Evolutionary conservation across 1,140 invertebrate species (phyloP).

Genomic region (Calycopis cecrops): DNA sequence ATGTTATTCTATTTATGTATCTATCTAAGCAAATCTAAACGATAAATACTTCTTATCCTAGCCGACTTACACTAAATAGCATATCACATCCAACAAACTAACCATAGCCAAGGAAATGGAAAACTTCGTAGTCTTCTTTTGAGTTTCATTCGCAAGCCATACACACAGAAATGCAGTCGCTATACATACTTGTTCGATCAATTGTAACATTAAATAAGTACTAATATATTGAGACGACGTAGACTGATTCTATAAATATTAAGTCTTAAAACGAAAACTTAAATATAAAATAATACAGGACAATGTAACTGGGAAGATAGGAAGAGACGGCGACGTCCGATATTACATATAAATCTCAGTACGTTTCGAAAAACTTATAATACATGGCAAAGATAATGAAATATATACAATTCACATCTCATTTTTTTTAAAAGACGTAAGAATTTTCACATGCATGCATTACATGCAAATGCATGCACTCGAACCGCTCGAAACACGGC

Average conservation of each 20-base stretch:
- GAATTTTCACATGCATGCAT: no score
- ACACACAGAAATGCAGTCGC: background rate
- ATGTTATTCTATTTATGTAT: conserved; percentile 47
- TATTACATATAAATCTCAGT: conserved; percentile 5
- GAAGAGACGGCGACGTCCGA: conserved; percentile 28
- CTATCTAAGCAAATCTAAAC: conserved; percentile 62
- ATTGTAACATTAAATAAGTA: conserved; percentile 6
- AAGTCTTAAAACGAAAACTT: conserved; percentile 5
- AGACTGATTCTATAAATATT: background rate
- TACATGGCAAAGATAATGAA: conserved; percentile 22
- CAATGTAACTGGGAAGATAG: background rate
- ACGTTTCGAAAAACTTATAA: conserved; percentile 1
- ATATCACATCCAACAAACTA: conserved; percentile 63
- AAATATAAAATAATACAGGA: conserved; percentile 7
- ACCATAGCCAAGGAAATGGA: conserved; percentile 51
- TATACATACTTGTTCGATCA: conserved; percentile 5
- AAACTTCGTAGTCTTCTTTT: conserved; percentile 30
- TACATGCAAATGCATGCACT: no score
- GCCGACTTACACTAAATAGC: conserved; percentile 59
- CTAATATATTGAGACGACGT: conserved; percentile 1
- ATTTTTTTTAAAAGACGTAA: background rate
- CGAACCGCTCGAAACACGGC: no score
- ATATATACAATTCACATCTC: conserved; percentile 1
- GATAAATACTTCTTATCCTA: conserved; percentile 69
- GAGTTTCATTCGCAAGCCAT: conserved; percentile 3